A percentile compares a stretch with the other conserved stretches of the same genome.
Conservation (phyloP, 2,113 vertebrate genomes). For the Rhipidura dahli region DNA sequence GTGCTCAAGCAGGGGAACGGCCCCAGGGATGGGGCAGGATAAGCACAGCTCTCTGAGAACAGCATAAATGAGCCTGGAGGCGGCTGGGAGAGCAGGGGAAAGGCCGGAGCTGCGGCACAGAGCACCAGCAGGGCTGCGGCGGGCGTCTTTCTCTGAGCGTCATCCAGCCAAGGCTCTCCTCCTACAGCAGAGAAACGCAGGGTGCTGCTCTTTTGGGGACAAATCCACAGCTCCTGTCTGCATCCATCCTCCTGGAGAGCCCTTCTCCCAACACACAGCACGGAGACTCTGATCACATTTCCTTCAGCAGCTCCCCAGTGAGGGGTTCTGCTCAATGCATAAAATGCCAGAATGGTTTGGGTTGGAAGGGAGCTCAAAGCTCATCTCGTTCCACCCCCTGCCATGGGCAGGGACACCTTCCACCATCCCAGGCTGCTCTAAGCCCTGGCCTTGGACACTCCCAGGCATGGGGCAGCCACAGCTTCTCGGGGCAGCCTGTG, state of each 20-base stretch:
- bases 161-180: background rate
- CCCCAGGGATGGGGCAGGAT: background rate
- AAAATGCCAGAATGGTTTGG: background rate
- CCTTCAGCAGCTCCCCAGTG: background rate
- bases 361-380: background rate
- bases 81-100: background rate
- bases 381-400: rapidly evolving
- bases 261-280: background rate
- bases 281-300: background rate
- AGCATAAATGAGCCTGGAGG: background rate
- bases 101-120: background rate
- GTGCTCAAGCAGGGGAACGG: background rate
- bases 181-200: background rate
- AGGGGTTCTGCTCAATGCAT: background rate
- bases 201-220: background rate
- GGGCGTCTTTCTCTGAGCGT: rapidly evolving
- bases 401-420: background rate
- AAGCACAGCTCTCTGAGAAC: background rate
- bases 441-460: background rate
- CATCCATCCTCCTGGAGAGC: background rate
- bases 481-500: background rate
- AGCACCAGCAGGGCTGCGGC: background rate
- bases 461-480: background rate
- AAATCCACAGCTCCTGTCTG: background rate
- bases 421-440: background rate